A percentile compares a stretch with the other conserved stretches of the same genome.
Evolutionary conservation across 2,888 invertebrate genomes (phyloP).

Genomic region (Acrocyrtus sp.): DNA sequence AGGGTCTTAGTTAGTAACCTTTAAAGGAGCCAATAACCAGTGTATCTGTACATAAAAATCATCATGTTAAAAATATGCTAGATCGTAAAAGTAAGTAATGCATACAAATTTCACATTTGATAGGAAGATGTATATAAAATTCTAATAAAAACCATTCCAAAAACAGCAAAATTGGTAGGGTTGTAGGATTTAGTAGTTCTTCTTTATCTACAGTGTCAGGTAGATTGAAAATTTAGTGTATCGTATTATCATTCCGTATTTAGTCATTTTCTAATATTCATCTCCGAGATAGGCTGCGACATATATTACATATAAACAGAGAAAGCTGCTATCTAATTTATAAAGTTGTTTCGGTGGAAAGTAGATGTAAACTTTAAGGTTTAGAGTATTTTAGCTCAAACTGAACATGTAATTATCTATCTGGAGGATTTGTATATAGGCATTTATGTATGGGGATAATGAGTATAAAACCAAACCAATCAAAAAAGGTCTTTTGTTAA

Average conservation of each 20-base stretch:
- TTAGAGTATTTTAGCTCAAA: slow-evolving; percentile 23
- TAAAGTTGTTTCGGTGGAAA: slow-evolving; percentile 4
- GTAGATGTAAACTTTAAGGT: neutral
- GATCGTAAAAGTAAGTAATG: neutral
- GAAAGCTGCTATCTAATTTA: slow-evolving; percentile 25
- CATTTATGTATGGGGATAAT: neutral
- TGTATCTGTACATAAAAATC: slow-evolving; percentile 4
- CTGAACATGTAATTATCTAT: neutral
- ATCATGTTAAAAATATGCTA: neutral
- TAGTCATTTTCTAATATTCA: slow-evolving; percentile 33
- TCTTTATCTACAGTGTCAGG: slow-evolving; percentile 12
- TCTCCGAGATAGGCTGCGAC: slow-evolving; percentile 8
- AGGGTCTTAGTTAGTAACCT: slow-evolving; percentile 43
- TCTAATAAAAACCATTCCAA: slow-evolving; percentile 39
- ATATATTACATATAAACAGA: slow-evolving; percentile 9
- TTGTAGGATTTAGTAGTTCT: slow-evolving; percentile 2
- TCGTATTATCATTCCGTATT: slow-evolving; percentile 42
- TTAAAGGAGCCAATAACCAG: slow-evolving; percentile 1
- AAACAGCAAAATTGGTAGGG: slow-evolving; percentile 20
- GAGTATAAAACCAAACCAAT: slow-evolving; percentile 1
- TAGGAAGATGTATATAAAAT: slow-evolving; percentile 25
- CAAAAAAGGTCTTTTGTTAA: neutral
- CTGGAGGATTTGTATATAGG: neutral
- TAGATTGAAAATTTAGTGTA: slow-evolving; percentile 18
- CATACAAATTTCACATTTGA: too few species aligned